A percentile compares a stretch with the other conserved stretches of the same genome.
Conservation (phyloP, 2,113 vertebrate genomes). For the Erpornis zantholeuca region DNA sequence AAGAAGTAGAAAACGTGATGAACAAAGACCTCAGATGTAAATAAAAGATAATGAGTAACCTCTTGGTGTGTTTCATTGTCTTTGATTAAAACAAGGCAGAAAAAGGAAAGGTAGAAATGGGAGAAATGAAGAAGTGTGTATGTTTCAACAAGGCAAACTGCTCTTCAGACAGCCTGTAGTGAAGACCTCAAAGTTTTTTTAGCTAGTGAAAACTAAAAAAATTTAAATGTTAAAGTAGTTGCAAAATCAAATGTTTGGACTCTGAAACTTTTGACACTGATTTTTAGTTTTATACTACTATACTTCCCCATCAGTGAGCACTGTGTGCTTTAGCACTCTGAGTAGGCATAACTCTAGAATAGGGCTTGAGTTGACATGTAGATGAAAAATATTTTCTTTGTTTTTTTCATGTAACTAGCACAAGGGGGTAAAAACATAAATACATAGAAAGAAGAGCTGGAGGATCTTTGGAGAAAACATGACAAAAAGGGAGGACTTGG, state of each 20-base stretch:
- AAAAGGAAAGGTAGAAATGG: not conserved
- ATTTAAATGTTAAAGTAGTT: not conserved
- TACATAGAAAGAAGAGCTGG: not conserved
- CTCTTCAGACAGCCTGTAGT: not conserved
- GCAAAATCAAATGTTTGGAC: not conserved
- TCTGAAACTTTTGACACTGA: not conserved
- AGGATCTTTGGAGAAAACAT: not conserved
- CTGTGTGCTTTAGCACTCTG: not conserved
- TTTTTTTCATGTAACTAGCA: not conserved
- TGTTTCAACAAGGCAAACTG: not conserved
- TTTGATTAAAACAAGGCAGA: not conserved
- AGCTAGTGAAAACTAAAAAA: not conserved
- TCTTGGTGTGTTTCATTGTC: not conserved
- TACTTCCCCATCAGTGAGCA: rapidly evolving
- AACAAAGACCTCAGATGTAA: not conserved
- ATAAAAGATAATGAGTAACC: not conserved
- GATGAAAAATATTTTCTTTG: not conserved
- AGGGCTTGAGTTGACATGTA: not conserved
- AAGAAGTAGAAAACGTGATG: not conserved
- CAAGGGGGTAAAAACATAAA: not conserved
- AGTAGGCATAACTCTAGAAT: not conserved
- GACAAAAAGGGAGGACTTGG: not conserved
- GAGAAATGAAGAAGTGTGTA: not conserved
- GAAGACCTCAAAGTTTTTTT: not conserved
- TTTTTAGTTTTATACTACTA: not conserved